Conservation (phyloP, 2,113 vertebrate genomes). For the Paramisgurnus dabryanus region DNA sequence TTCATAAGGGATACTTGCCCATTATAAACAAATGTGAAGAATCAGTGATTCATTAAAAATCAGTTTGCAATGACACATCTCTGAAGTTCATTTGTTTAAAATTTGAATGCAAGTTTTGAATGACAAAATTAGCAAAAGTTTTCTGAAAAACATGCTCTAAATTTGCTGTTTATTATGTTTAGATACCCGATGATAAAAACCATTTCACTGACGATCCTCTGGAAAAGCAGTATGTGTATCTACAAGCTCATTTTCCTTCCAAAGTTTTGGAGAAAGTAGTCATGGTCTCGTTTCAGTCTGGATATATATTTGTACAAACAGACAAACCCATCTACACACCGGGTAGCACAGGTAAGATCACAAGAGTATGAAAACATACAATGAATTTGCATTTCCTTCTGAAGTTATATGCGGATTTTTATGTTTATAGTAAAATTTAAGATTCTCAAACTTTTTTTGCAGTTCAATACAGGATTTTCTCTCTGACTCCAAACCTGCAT, state of each 20-base stretch:
- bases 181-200: constrained; percentile 42
- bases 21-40: too few relatives aligned
- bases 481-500: constrained; percentile 43
- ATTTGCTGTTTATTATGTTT: background rate
- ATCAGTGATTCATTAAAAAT: too few relatives aligned
- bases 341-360: constrained; percentile 31
- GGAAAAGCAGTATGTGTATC: constrained; percentile 49
- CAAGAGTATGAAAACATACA: background rate
- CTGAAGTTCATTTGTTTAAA: too few relatives aligned
- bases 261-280: constrained; percentile 42
- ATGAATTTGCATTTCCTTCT: too few relatives aligned
- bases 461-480: constrained; percentile 51
- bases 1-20: too few relatives aligned
- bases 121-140: too few relatives aligned
- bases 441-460: too few relatives aligned
- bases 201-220: constrained; percentile 13
- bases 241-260: constrained; percentile 39
- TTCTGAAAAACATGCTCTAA: too few relatives aligned
- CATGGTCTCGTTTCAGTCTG: constrained; percentile 52
- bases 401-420: too few relatives aligned
- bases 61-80: too few relatives aligned
- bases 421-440: too few relatives aligned
- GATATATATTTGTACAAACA: constrained; percentile 57
- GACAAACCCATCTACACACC: constrained; percentile 46
- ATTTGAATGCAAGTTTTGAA: too few relatives aligned